These are phyloP conservation scores for Nothura maculosa DNA, from an alignment of 2,797 vertebrate genomes.

Conservation along the genomic window DNA sequence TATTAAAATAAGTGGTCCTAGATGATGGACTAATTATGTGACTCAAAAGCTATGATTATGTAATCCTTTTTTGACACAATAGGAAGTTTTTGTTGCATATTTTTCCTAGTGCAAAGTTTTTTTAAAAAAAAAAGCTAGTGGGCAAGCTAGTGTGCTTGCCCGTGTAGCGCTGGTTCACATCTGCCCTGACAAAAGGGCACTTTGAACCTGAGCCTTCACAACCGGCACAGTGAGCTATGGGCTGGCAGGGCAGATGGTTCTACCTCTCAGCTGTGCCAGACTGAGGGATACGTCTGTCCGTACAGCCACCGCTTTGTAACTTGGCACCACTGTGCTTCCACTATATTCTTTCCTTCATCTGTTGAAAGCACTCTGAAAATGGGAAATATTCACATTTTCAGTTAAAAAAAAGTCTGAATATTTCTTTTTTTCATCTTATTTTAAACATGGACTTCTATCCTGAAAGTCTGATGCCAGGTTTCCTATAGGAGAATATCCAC, in stretches of 20 bases:
- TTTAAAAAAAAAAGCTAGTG: background rate
- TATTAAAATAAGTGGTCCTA: background rate
- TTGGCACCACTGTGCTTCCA: conserved; percentile 25
- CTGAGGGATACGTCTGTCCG: background rate
- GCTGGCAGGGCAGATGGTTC: conserved; percentile 45
- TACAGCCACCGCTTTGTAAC: conserved; percentile 64
- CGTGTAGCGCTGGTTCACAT: background rate
- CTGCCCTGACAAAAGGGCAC: background rate
- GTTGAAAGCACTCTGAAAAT: conserved; percentile 44
- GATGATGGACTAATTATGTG: background rate
- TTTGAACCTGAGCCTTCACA: background rate
- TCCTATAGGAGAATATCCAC: background rate
- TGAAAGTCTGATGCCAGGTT: background rate
- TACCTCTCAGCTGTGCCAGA: conserved; percentile 28
- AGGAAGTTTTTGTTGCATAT: background rate
- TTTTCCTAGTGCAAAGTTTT: background rate
- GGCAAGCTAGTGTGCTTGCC: background rate
- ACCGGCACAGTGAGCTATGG: background rate
- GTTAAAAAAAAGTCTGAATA: background rate
- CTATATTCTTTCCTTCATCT: conserved; percentile 27
- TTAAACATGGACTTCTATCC: background rate
- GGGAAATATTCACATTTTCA: conserved; percentile 39
- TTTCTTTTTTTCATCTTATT: background rate
- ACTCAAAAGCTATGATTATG: background rate
- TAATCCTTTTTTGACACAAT: background rate